Evolutionary conservation across 2,113 vertebrate genomes (phyloP).

Genomic region (Willisornis vidua): DNA sequence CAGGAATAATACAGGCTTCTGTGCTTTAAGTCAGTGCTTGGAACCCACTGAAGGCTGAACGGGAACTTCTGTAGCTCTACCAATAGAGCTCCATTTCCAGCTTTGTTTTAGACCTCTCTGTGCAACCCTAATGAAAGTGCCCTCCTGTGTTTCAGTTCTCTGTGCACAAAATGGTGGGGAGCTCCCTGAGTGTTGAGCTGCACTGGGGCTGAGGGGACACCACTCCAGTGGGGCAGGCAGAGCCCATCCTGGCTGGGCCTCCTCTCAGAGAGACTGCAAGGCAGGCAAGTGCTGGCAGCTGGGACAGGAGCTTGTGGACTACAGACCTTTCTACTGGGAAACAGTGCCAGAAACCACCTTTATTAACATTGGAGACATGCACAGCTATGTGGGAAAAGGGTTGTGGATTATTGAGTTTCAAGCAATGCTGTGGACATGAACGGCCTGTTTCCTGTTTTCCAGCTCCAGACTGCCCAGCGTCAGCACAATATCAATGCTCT

Average conservation of each 20-base stretch:
- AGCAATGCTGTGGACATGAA: background rate
- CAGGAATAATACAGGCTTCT: rapidly evolving
- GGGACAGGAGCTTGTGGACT: background rate
- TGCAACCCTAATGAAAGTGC: background rate
- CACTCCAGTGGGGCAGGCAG: background rate
- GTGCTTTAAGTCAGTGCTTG: background rate
- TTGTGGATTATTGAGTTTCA: background rate
- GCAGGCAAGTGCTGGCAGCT: background rate
- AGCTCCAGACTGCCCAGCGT: background rate
- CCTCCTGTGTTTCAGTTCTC: background rate
- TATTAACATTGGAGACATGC: background rate
- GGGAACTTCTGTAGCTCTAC: background rate
- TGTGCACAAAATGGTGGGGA: rapidly evolving
- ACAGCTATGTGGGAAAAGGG: background rate
- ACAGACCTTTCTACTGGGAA: background rate
- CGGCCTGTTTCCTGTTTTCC: background rate
- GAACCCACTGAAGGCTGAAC: background rate
- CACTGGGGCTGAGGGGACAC: background rate
- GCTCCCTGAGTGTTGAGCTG: background rate
- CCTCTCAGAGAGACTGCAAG: background rate
- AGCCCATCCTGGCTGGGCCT: background rate
- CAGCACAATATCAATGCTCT: background rate
- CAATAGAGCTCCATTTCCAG: background rate
- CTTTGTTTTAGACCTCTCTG: background rate
- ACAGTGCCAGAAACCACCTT: background rate